These are phyloP conservation scores for Peromyscus eremicus DNA, from an alignment of 2,797 vertebrate genomes.

Conservation along the genomic window DNA sequence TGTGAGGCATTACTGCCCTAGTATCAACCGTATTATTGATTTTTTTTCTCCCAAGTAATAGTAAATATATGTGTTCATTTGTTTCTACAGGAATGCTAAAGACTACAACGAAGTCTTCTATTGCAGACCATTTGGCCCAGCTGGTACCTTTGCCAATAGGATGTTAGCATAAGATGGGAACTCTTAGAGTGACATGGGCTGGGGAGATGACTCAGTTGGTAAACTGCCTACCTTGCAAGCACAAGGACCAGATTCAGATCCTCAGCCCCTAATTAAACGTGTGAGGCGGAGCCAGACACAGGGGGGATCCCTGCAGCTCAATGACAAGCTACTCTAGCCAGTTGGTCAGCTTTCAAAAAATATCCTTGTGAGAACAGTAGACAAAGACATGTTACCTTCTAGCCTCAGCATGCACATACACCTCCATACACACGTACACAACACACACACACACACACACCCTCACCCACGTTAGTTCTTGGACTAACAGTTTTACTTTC, in stretches of 20 bases:
- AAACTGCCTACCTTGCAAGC: background rate
- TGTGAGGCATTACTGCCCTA: background rate
- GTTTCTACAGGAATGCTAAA: background rate
- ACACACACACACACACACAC: too few relatives aligned
- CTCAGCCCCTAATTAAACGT: background rate
- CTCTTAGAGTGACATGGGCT: background rate
- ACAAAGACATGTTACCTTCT: background rate
- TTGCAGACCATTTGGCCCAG: background rate
- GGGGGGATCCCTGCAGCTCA: background rate
- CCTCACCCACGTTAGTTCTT: background rate
- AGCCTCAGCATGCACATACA: background rate
- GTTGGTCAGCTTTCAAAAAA: background rate
- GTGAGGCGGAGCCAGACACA: background rate
- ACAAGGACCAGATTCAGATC: background rate
- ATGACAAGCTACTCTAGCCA: background rate
- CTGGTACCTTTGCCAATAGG: background rate
- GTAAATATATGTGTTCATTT: background rate
- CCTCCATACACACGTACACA: background rate
- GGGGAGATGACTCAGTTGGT: background rate
- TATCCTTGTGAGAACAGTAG: background rate
- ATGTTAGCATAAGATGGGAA: background rate
- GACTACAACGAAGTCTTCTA: background rate
- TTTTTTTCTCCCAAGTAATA: background rate
- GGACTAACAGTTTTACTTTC: background rate
- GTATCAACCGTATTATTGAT: background rate